Evolutionary conservation across 2,113 vertebrate species (phyloP), one percentile per base, ranked within the genome.

Genomic region (Oncorhynchus mykiss): DNA sequence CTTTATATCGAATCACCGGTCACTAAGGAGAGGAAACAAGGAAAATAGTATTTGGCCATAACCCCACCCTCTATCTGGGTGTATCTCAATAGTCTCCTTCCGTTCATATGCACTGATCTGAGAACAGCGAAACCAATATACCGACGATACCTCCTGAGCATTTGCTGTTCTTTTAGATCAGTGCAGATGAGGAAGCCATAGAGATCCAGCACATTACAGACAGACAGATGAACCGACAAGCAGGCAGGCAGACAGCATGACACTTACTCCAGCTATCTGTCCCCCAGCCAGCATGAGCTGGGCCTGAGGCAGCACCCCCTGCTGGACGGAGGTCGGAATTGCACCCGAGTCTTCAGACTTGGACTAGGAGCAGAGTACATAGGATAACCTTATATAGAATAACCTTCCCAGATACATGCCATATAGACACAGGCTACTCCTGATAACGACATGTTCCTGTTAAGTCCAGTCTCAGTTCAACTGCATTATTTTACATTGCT

Each of bases 251-350:
- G 78, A 80, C 84, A 86, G 75, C 74, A 76, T 68, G 85, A 75
- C 86, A 95, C 96, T 97, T 95, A 98, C 96, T 95, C 97, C 96
- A 76, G 96, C 96, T 93, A 98, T 96, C 93, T 97, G 96, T 92
- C 96, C 97, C 39, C 97, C 96, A 73, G 96, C 95, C 94, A 99
- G 95, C 97, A 98, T 97, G 77, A 98, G 95, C 94, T 96, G 96
- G 76, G 96, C 96, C 92, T 97, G 96, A 90, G 96, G 95, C 90
- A 97, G 93, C 87, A 93, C 93, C 59, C 94, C 94, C 94, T 98
- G 96, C 95, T 97, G 96, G 94, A 92, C 93, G 88, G 95, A 95
- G 91, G 94, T 95, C 89, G 93, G 93, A 80, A 94, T 92, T 88
- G 96, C 95, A 89, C 93, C 94, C 51, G 95, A 93, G 91, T 97